Conservation (phyloP, 2,888 invertebrate species). For the Buathra laborator region DNA sequence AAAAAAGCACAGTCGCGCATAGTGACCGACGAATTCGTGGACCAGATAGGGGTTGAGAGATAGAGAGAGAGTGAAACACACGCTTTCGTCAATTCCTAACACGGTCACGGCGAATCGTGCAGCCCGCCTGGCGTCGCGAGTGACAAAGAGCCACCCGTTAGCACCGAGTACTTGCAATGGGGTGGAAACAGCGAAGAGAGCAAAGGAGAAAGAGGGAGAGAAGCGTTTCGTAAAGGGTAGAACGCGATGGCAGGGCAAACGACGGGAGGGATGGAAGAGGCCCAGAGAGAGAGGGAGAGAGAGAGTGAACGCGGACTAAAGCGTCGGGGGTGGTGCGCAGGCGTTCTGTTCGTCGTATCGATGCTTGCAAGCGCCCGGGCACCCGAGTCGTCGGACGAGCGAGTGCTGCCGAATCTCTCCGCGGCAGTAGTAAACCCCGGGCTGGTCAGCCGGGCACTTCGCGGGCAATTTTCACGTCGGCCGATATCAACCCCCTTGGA, state of each 20-base stretch:
- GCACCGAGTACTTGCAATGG: background rate
- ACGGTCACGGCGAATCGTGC: slow-evolving; percentile 69
- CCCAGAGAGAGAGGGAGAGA: slow-evolving; percentile 9
- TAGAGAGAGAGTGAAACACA: background rate
- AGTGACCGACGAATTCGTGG: background rate
- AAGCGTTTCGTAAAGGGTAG: background rate
- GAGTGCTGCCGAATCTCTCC: slow-evolving; percentile 66
- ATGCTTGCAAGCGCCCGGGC: slow-evolving; percentile 79
- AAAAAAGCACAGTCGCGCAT: background rate
- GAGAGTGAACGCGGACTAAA: slow-evolving; percentile 40
- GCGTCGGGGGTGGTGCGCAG: slow-evolving; percentile 81
- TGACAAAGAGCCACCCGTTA: slow-evolving; percentile 51
- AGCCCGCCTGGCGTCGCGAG: slow-evolving; percentile 63
- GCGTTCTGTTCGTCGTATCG: slow-evolving; percentile 82
- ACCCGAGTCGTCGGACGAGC: slow-evolving; percentile 63
- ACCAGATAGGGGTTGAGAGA: background rate
- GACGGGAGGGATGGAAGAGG: background rate
- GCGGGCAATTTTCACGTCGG: slow-evolving; percentile 55
- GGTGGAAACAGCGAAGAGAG: background rate
- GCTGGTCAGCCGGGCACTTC: slow-evolving; percentile 79
- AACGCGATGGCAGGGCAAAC: background rate
- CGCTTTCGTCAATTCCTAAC: slow-evolving; percentile 48
- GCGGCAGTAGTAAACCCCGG: slow-evolving; percentile 83
- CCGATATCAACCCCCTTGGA: slow-evolving; percentile 11
- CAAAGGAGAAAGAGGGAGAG: slow-evolving; percentile 13